Evolutionary conservation across 1,140 invertebrate species (phyloP), one percentile per base, ranked within the genome.

Genomic region (Drosophila rhopaloa): DNA sequence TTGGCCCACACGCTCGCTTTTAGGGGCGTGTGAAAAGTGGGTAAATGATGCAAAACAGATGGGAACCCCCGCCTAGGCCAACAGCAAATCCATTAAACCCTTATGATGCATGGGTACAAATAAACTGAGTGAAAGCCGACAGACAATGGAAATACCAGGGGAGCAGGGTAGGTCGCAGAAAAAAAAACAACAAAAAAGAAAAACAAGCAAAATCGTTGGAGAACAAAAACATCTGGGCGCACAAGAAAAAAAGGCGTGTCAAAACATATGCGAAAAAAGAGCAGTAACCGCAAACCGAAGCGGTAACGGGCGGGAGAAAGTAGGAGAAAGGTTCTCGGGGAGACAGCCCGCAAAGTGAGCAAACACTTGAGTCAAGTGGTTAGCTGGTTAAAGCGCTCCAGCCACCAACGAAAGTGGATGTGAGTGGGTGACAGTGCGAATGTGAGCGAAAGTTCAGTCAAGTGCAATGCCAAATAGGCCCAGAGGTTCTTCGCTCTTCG

Each of bases 31-130:
- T 70, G 67, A 83, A 77, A 74, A 72, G 76, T 76, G 67, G 76
- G 60, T 43, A 76, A 72, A 73, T 88, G 71, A 68, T 82, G 66
- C 66, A 71, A 59, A 65, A 38, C 73, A 59, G 47, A 68, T n/a
- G 48, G 32, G 14, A 35, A 32, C 38, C 19, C 29, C 14, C n/a
- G 44, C 59, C 74, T 62, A 60, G 59, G 55, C 61, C 79, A 73
- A 61, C 61, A 65, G 72, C 76, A 88, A 88, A 89, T 88, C 83
- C 83, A 88, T 88, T 88, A 88, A 88, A 88, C 84, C 83, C 83
- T 88, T 88, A 88, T 88, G 83, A 88, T 89, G 84, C 84, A 88
- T 76, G 79, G 67, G 79, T 86, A 70, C 79, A 89, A 88, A 88
- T 83, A 86, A 82, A 88, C 79, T 79, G 83, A 85, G 79, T 86